Evolutionary conservation across 2,113 vertebrate species (phyloP).

Genomic region (Apteryx owenii): DNA sequence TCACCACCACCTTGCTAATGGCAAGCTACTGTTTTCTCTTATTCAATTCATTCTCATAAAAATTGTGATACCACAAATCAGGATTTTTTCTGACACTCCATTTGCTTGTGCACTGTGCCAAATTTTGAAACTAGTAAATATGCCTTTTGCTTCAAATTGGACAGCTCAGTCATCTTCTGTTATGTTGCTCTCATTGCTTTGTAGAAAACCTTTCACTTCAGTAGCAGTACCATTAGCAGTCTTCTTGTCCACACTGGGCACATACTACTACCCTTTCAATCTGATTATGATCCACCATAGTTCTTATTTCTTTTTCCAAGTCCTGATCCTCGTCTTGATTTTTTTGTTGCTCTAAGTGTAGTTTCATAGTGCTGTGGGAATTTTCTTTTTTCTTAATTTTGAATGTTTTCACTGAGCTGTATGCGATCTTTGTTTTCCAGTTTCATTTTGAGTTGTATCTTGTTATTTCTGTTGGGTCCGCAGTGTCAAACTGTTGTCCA

Average conservation of each 20-base stretch:
- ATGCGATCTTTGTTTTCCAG: neutral
- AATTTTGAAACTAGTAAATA: neutral
- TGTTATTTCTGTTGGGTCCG: neutral
- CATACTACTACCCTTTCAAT: neutral
- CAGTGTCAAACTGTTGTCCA: neutral
- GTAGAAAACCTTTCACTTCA: neutral
- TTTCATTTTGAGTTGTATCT: neutral
- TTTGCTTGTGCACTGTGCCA: neutral
- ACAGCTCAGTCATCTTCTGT: neutral
- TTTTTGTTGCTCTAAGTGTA: neutral
- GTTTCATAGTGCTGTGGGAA: neutral
- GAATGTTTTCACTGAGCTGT: neutral
- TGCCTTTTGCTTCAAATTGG: neutral
- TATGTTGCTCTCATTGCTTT: neutral
- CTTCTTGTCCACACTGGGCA: fast-evolving
- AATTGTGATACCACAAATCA: neutral
- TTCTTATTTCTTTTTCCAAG: too few species aligned
- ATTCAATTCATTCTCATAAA: neutral
- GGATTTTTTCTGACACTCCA: neutral
- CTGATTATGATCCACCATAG: neutral
- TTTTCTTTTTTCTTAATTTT: neutral
- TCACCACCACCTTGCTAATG: fast-evolving
- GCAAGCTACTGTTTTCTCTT: neutral
- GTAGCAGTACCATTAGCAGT: neutral
- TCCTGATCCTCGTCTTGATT: neutral